Base-by-base conservation (phyloP, 1,140 invertebrate species). In the Metopolophium dirhodum region DNA sequence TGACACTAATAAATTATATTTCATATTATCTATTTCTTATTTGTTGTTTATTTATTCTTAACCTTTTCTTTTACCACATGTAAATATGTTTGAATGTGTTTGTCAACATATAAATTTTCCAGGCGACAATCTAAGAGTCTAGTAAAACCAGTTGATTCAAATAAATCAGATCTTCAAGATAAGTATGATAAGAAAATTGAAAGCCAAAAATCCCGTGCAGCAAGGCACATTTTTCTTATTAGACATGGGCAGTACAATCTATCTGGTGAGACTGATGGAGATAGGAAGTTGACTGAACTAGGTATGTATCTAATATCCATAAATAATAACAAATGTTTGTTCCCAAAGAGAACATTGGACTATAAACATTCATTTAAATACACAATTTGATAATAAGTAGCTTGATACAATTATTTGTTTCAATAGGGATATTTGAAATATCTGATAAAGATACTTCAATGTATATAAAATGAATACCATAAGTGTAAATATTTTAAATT, bases 211-310 rank as follows among this genome's bases (percentile, higher is more conserved):
- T 95, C 98, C 2, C 98, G 96, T 95, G 97, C 97, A 8, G 96
- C 96, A 0, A 95, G 99, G 61, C 97, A 99, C 95, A 95, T 99
- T 54, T 96, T 99, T 94, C 96, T 99, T 14, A 97, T 99, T 94
- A 96, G 99, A 61, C 99, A 99, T 96, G 99, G 99, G 0, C 99
- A 99, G 95, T 99, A 99, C 95, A 96, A 98, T 94, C 94, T 97
- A 41, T 95, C 96, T 47, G 98, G 97, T 2, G 95, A 95, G 83
- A 96, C 95, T 35, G 98, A 99, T 95, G 95, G 96, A n/a, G 97
- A 98, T 54, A 96, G 97, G 95, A 95, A 95, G 88, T 96, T 99
- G 3, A 99, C 98, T 18, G 96, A 97, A 87, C 95, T 99, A 94
- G 98, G 98, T 96, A 95, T 94, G 87, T 94, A 45, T 54, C 30